A percentile compares a stretch with the other conserved stretches of the same genome.
Conservation (phyloP, 2,113 vertebrate species). For the Peucedramus taeniatus region DNA sequence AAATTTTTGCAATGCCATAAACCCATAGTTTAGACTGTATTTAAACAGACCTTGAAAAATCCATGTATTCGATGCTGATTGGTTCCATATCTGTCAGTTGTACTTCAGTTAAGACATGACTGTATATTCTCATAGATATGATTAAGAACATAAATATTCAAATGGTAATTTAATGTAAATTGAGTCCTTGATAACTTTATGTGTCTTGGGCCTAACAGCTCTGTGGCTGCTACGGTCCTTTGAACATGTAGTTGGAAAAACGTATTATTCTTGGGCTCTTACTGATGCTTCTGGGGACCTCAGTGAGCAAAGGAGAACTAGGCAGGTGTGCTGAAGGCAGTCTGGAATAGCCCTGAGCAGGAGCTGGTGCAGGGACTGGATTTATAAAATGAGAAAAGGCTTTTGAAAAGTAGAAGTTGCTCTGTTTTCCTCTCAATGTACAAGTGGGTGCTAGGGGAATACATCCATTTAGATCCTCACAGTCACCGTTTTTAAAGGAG, state of each 20-base stretch:
- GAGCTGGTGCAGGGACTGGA: not conserved
- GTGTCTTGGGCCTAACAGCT: constrained; percentile 1
- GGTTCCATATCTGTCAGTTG: not conserved
- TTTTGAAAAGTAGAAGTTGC: not conserved
- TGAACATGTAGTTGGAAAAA: not conserved
- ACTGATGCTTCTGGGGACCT: not conserved
- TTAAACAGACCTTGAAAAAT: constrained; percentile 40
- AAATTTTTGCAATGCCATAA: constrained; percentile 63
- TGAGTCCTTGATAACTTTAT: constrained; percentile 12
- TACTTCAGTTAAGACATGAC: not conserved
- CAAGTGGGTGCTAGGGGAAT: not conserved
- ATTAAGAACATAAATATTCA: constrained; percentile 22
- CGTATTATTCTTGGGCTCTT: not conserved
- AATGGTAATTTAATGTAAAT: constrained; percentile 38
- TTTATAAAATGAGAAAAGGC: not conserved
- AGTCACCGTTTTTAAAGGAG: not conserved
- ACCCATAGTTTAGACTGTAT: constrained; percentile 25
- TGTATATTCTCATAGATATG: not conserved
- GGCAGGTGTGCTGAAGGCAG: not conserved
- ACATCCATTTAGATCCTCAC: not conserved
- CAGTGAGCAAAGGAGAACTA: not conserved
- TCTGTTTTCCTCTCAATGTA: not conserved
- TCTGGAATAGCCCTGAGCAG: not conserved
- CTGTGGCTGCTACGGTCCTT: not conserved
- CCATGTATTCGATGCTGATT: not conserved